A percentile compares a stretch with the other conserved stretches of the same genome.
Conservation (phyloP, 2,113 vertebrate species). For the Ictalurus furcatus region DNA sequence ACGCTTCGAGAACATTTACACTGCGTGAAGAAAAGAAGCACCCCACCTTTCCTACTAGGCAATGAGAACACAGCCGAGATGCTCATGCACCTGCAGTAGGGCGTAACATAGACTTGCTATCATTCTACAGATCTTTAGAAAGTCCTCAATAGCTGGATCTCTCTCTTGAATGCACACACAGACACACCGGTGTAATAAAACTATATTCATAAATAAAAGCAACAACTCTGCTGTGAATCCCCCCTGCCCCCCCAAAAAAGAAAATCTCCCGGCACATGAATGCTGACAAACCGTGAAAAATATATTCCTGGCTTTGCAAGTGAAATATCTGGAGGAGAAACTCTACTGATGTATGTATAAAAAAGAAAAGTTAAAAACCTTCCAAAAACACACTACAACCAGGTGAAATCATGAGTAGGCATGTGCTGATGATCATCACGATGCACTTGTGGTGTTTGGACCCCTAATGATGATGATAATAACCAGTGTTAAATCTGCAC, state of each 20-base stretch:
- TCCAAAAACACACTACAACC: conserved; percentile 5
- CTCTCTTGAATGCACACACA: conserved; percentile 14
- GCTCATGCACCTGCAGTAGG: not conserved
- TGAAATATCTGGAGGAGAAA: conserved; percentile 6
- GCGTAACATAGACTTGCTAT: not conserved
- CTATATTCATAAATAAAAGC: conserved; percentile 95
- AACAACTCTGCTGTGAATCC: conserved; percentile 65
- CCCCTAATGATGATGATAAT: not conserved
- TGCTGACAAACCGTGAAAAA: conserved; percentile 63
- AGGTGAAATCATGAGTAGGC: not conserved
- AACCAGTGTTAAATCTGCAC: not conserved
- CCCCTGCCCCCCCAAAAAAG: conserved; percentile 53
- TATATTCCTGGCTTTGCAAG: conserved; percentile 56
- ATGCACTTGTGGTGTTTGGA: not conserved
- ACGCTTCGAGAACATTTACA: not conserved
- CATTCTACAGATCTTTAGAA: not conserved
- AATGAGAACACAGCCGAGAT: not conserved
- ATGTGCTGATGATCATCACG: not conserved
- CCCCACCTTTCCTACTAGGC: not conserved
- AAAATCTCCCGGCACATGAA: conserved; percentile 70
- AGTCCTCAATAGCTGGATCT: not conserved
- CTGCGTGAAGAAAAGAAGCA: not conserved
- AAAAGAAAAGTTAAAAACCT: not conserved
- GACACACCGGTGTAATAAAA: conserved; percentile 75
- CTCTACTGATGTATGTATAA: conserved; percentile 6